Evolutionary conservation across 1,140 invertebrate species (phyloP), one percentile per base, ranked within the genome.

Genomic region (Saccostrea glomerata): DNA sequence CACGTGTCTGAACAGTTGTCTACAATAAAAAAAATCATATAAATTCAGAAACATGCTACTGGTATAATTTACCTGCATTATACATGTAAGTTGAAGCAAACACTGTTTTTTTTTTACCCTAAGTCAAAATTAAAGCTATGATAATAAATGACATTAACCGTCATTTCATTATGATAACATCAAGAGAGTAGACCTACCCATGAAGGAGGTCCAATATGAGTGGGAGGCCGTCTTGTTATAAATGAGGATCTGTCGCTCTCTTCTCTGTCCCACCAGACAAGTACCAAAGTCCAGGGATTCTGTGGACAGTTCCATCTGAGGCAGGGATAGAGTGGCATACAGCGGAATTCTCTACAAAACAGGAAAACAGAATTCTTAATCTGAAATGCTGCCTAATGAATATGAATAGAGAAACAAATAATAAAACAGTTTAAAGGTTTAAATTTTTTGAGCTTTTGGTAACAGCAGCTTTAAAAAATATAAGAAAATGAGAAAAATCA

Each of bases 241-340:
- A 23, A 94, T 91, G 17, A 91, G 83, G 12, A 94, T 60, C 73
- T 94, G 91, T 30, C 93, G 84, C 17, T 91, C 90, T 23, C 93
- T 66, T 12, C 89, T 88, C 87, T 94, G 94, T 20, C 93, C 94
- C 40, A 94, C 93, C 13, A 94, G 90, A 90, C 94, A 94, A 0
- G 91, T 94, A 20, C 93, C 93, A 91, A 94, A 94, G 87, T 94
- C 93, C 11, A 94, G 55, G 12, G 85, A 90, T 13, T 92, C 88
- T 77, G 90, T 92, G 6, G 93, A 93, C 73, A 94, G 77, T 70
- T 90, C 87, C 83, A 94, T 89, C 83, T 93, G 90, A 11, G 94
- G 94, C 20, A 94, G 88, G n/a, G 93, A 90, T 54, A 94, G 66
- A 17, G 90, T 92, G 40, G 94, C 94, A 85, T 91, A 87, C 55